Conservation (phyloP, 2,797 vertebrate species). For the Ambastaia sidthimunki region DNA sequence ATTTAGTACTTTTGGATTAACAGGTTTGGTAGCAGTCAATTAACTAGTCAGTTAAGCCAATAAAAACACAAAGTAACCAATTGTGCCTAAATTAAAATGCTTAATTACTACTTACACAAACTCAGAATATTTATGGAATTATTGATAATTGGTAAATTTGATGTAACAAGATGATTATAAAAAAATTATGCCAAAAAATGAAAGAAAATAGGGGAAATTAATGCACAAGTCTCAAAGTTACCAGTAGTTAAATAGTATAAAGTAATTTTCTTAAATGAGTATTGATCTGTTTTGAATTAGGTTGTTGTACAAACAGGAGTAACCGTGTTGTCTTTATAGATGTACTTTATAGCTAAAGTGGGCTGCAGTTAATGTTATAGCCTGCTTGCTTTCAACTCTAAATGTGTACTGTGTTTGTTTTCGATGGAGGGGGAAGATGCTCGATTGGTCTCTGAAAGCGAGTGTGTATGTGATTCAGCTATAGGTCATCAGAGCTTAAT, state of each 20-base stretch:
- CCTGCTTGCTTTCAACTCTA: slow-evolving; percentile 12
- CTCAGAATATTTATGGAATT: too few relatives aligned
- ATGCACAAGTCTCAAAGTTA: too few relatives aligned
- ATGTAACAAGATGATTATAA: too few relatives aligned
- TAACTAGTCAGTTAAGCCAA: not conserved
- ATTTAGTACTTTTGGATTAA: too few relatives aligned
- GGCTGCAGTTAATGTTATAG: not conserved
- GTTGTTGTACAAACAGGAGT: slow-evolving; percentile 6
- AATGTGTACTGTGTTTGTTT: slow-evolving; percentile 38
- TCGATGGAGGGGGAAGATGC: slow-evolving; percentile 35
- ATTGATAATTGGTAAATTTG: too few relatives aligned
- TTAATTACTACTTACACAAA: too few relatives aligned
- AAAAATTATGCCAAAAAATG: too few relatives aligned
- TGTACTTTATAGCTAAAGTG: slow-evolving; percentile 1
- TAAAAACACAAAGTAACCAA: not conserved
- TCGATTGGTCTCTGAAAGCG: slow-evolving; percentile 26
- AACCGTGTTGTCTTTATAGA: slow-evolving; percentile 30
- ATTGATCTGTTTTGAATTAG: slow-evolving; percentile 12
- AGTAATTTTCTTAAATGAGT: slow-evolving; percentile 6
- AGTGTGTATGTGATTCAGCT: slow-evolving; percentile 33
- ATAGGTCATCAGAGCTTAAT: slow-evolving; percentile 27
- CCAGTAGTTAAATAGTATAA: too few relatives aligned
- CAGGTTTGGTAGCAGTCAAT: not conserved
- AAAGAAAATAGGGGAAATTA: too few relatives aligned
- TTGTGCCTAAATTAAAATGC: not conserved